Conservation (phyloP, 2,888 invertebrate genomes). For the Apamea anceps region DNA sequence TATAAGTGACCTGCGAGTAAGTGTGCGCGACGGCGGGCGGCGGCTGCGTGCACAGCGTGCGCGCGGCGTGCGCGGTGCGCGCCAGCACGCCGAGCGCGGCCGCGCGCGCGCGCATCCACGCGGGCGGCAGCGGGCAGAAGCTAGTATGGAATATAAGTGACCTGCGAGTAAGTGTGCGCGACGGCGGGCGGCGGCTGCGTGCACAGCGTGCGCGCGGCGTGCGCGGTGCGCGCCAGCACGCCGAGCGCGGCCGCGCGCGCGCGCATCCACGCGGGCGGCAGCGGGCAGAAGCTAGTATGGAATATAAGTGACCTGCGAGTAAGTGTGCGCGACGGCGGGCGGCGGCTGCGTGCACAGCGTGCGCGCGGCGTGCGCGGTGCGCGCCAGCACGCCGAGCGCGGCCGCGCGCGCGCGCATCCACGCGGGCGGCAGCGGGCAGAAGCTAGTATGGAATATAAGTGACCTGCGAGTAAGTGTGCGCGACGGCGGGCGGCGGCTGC, state of each 20-base stretch:
- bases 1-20: conserved; percentile 89
- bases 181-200: conserved; percentile 98
- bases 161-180: conserved; percentile 93
- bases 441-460: background rate
- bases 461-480: conserved; percentile 92
- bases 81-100: conserved; percentile 90
- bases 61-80: conserved; percentile 90
- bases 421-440: too few relatives aligned
- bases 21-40: conserved; percentile 97
- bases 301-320: conserved; percentile 89
- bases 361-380: conserved; percentile 91
- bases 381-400: conserved; percentile 88
- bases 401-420: conserved; percentile 92
- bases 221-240: conserved; percentile 77
- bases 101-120: conserved; percentile 91
- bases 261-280: conserved; percentile 78
- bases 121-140: too few relatives aligned
- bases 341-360: conserved; percentile 97
- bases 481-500: conserved; percentile 98
- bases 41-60: conserved; percentile 96
- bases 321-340: conserved; percentile 95
- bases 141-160: conserved; percentile 45
- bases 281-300: too few relatives aligned
- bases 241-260: conserved; percentile 93
- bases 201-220: conserved; percentile 93